Conservation (phyloP, 1,140 invertebrate genomes). For the Stegodyphus dumicola region DNA sequence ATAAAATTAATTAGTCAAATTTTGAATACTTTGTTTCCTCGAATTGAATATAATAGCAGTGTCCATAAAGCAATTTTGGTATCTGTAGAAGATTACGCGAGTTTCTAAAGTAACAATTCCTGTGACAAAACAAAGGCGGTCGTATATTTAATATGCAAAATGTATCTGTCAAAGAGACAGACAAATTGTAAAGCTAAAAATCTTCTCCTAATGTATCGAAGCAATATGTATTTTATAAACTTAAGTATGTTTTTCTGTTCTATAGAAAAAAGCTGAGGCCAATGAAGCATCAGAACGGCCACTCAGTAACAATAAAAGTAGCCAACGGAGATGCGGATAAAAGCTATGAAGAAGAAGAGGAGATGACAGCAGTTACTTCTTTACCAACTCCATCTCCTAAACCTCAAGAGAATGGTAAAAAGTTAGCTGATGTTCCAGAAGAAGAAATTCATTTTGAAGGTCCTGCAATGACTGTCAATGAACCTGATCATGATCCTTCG, state of each 20-base stretch:
- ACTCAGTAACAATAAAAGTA: constrained; percentile 16
- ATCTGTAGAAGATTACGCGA: too few species aligned
- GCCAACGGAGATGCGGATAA: constrained; percentile 8
- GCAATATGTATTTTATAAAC: background rate
- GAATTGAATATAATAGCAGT: too few species aligned
- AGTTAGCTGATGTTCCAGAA: constrained; percentile 19
- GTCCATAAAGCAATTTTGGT: too few species aligned
- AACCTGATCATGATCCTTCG: background rate
- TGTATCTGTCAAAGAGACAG: too few species aligned
- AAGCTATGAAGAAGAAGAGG: background rate
- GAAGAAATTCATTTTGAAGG: constrained; percentile 24
- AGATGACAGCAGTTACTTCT: background rate
- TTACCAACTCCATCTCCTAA: constrained; percentile 18
- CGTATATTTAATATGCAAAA: too few species aligned
- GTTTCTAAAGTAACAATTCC: too few species aligned
- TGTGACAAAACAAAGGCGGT: too few species aligned
- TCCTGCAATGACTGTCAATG: background rate
- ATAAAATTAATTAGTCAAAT: too few species aligned
- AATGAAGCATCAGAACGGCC: background rate
- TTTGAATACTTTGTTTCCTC: too few species aligned
- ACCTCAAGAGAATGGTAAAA: constrained; percentile 34
- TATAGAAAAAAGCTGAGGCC: background rate
- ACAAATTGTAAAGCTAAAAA: too few species aligned
- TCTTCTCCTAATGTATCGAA: background rate
- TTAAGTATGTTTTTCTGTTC: background rate